A percentile compares a stretch with the other conserved stretches of the same genome.
Evolutionary conservation across 2,888 invertebrate genomes (phyloP).

Genomic region (Onchidella celtica): DNA sequence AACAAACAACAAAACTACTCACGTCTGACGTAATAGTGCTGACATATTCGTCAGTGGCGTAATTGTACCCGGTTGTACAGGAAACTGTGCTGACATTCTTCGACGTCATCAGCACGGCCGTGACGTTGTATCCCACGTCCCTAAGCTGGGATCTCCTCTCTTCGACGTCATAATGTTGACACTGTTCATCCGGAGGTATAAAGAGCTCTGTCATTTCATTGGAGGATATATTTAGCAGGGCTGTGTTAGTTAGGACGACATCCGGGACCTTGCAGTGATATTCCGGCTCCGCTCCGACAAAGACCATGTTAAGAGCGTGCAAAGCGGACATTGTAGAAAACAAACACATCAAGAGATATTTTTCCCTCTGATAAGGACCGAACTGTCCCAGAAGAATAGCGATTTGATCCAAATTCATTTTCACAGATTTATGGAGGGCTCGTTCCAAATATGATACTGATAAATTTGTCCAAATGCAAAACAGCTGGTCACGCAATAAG

Average conservation of each 20-base stretch:
- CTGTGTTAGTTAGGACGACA: slow-evolving; percentile 24
- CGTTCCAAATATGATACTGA: too few relatives aligned
- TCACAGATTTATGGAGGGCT: background rate
- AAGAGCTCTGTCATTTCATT: slow-evolving; percentile 23
- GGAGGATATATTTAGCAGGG: slow-evolving; percentile 23
- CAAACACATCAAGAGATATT: slow-evolving; percentile 93
- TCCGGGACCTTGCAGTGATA: slow-evolving; percentile 86
- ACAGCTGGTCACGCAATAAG: too few relatives aligned
- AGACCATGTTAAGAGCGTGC: slow-evolving; percentile 95
- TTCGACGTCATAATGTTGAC: slow-evolving; percentile 27
- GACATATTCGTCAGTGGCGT: slow-evolving; percentile 43
- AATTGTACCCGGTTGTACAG: slow-evolving; percentile 43
- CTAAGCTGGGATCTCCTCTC: background rate
- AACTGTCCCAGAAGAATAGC: slow-evolving; percentile 92
- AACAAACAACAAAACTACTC: slow-evolving; percentile 9
- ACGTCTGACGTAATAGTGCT: slow-evolving; percentile 51
- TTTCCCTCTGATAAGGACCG: slow-evolving; percentile 91
- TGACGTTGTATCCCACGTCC: background rate
- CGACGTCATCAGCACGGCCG: background rate
- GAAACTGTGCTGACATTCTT: slow-evolving; percentile 5
- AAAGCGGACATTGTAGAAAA: slow-evolving; percentile 95
- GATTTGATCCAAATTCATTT: slow-evolving; percentile 68
- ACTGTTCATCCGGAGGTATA: slow-evolving; percentile 32
- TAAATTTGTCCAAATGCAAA: too few relatives aligned
- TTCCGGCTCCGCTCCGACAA: slow-evolving; percentile 92